Conservation (phyloP, 2,113 vertebrate genomes). For the Pampusana beccarii region DNA sequence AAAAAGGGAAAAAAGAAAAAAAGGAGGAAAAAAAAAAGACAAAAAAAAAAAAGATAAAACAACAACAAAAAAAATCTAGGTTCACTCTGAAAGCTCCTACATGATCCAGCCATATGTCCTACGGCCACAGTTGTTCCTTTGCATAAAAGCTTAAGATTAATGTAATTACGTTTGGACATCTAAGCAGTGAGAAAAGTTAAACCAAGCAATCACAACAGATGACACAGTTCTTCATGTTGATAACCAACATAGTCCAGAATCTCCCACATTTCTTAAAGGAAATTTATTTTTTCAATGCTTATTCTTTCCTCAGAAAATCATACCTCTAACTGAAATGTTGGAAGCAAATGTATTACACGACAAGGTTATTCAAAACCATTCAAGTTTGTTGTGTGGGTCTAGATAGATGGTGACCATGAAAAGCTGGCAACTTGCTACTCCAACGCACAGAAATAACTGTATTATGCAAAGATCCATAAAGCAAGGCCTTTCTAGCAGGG, state of each 20-base stretch:
- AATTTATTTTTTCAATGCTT: neutral
- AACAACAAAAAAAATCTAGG: neutral
- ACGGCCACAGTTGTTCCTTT: neutral
- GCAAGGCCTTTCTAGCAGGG: neutral
- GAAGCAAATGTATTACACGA: neutral
- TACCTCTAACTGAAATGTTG: neutral
- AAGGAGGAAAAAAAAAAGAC: neutral
- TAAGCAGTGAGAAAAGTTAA: neutral
- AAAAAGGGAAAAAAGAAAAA: neutral
- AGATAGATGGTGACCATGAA: neutral
- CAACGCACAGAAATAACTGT: neutral
- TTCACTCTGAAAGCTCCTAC: neutral
- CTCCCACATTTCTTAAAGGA: neutral
- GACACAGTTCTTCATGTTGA: neutral
- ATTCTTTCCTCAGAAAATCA: neutral
- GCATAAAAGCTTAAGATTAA: neutral
- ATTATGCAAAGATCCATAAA: neutral
- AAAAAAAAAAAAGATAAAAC: neutral
- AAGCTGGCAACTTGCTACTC: neutral
- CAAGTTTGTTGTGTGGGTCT: neutral
- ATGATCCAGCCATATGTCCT: neutral
- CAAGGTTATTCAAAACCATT: neutral
- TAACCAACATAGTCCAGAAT: neutral
- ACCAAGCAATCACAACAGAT: accelerated
- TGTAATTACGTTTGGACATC: neutral